Evolutionary conservation across 2,113 vertebrate genomes (phyloP).

Genomic region (Anser brachyrhynchus): DNA sequence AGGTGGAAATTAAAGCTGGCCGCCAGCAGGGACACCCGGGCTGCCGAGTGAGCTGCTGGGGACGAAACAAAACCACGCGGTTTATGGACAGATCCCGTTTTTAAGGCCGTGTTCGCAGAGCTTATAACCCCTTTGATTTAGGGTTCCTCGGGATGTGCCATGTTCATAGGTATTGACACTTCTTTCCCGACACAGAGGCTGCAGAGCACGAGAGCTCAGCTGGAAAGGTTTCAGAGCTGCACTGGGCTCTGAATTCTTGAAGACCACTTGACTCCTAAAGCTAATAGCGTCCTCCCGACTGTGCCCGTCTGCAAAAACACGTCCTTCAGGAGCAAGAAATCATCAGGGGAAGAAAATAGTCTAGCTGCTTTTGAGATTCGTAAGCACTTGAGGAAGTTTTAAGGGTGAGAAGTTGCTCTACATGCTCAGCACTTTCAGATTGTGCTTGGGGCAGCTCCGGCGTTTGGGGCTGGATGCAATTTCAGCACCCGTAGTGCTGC

Average conservation of each 20-base stretch:
- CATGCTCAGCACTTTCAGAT: not conserved
- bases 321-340: not conserved
- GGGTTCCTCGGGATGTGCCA: not conserved
- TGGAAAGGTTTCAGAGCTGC: not conserved
- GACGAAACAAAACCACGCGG: not conserved
- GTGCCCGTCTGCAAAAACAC: not conserved
- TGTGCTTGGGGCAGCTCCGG: not conserved
- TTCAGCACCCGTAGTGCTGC: not conserved
- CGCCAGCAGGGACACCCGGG: not conserved
- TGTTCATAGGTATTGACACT: slow-evolving; percentile 5
- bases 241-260: slow-evolving; percentile 12
- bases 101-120: not conserved
- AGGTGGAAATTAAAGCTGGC: not conserved
- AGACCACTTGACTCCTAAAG: slow-evolving; percentile 12
- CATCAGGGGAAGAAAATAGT: not conserved
- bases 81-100: not conserved
- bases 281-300: not conserved
- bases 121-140: not conserved
- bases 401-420: not conserved
- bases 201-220: not conserved
- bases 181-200: not conserved
- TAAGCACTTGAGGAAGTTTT: not conserved
- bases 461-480: not conserved
- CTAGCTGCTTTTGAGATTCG: not conserved
- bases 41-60: not conserved